Base-by-base conservation (phyloP, 1,140 invertebrate species). In the Drosophila willistoni region DNA sequence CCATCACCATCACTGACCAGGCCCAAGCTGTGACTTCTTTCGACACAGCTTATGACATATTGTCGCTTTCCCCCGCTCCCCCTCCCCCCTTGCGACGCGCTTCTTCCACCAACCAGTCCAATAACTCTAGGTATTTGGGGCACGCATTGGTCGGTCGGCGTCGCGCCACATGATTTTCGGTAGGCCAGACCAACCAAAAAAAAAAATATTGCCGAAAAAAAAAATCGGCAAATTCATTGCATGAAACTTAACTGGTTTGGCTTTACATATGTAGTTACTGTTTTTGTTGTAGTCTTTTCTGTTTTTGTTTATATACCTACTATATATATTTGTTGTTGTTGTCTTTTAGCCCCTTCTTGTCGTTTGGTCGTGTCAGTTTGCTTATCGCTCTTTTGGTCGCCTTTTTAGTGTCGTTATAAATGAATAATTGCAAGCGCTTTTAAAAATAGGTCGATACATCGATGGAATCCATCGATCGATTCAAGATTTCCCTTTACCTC, bases 341-440 rank as follows among this genome's bases (percentile, higher is more conserved):
- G 29, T 29, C 29, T 29, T 29, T 51, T 12, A 17, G 44, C 14
- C 44, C 7, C 14, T 17, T 47, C 44, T 17, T 17, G 14, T 17
- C 44, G 17, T 19, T 17, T 47, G 44, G 14, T 47, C 44, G 14
- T 47, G 51, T 57, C 55, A 57, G 55, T 42, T 77, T 77, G 68
- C 62, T 77, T 77, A 77, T 71, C 74, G 75, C 62, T 56, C 17
- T 63, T 6, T 19, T 36, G n/a, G 25, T 47, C 14, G 14, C 19
- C 19, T 66, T 36, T 39, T 22, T 64, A 79, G 80, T 74, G 70
- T 84, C 36, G 73, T 78, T 75, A 74, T 86, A 75, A 86, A 86
- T 85, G 79, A 86, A 85, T 82, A 86, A 87, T 87, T 86, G 79
- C 79, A 67, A 57, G 51, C 44, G 64, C 25, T 67, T 66, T 69